Evolutionary conservation across 2,797 vertebrate species (phyloP).

Genomic region (Gymnothorax reevesii): DNA sequence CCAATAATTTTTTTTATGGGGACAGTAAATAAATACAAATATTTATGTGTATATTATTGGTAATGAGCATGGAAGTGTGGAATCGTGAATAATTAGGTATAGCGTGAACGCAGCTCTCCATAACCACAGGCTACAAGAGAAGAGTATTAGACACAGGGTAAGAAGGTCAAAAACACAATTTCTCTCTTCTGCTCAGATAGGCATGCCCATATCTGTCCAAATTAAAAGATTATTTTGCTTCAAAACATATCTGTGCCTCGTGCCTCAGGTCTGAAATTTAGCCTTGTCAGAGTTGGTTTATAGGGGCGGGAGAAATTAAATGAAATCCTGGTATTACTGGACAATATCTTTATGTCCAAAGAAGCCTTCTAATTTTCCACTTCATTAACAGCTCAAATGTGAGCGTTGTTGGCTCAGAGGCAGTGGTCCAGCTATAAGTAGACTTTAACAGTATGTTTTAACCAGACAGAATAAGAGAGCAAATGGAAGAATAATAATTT

Average conservation of each 20-base stretch:
- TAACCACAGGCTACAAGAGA: neutral
- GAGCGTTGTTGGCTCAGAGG: slow-evolving; percentile 62
- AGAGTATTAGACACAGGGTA: neutral
- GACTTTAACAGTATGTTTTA: slow-evolving; percentile 72
- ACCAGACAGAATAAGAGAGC: slow-evolving; percentile 54
- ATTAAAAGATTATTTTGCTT: slow-evolving; percentile 30
- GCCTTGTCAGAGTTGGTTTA: slow-evolving; percentile 42
- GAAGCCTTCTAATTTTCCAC: slow-evolving; percentile 74
- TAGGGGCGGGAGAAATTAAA: slow-evolving; percentile 29
- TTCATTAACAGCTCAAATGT: slow-evolving; percentile 70
- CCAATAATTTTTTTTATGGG: too few species aligned
- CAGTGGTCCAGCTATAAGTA: slow-evolving; percentile 60
- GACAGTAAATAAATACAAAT: too few species aligned
- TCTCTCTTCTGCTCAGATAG: slow-evolving; percentile 49
- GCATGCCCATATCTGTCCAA: slow-evolving; percentile 41
- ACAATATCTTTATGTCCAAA: slow-evolving; percentile 62
- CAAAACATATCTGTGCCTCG: neutral
- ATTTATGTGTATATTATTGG: too few species aligned
- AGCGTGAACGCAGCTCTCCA: neutral
- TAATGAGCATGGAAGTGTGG: too few species aligned
- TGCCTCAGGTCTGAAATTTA: slow-evolving; percentile 37
- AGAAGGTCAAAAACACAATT: slow-evolving; percentile 61
- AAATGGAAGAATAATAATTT: slow-evolving; percentile 64
- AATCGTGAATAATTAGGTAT: too few species aligned
- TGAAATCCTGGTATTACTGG: slow-evolving; percentile 56